A percentile compares a stretch with the other conserved stretches of the same genome.
Conservation (phyloP, 2,797 vertebrate genomes). For the Ptychadena robeensis region DNA sequence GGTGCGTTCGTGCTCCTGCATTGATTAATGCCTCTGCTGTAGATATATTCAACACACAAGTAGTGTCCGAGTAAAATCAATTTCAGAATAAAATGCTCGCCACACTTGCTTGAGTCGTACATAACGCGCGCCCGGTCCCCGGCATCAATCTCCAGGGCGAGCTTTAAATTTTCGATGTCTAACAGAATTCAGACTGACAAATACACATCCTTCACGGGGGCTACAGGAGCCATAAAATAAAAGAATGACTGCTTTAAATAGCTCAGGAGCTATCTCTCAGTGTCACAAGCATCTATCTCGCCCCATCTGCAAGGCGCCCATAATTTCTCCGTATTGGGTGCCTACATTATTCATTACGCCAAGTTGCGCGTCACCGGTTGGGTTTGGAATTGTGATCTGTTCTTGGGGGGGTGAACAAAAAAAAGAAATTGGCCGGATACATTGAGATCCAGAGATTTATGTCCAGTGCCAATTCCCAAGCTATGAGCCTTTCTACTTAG, state of each 20-base stretch:
- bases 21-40: conserved; percentile 60
- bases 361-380: conserved; percentile 61
- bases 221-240: conserved; percentile 43
- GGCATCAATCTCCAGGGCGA: conserved; percentile 37
- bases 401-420: background rate
- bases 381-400: conserved; percentile 8
- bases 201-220: conserved; percentile 45
- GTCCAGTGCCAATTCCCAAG: conserved; percentile 14
- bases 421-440: background rate
- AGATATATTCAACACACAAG: conserved; percentile 55
- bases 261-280: conserved; percentile 29
- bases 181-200: conserved; percentile 46
- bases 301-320: conserved; percentile 55
- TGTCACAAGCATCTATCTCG: conserved; percentile 62
- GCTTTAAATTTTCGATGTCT: conserved; percentile 36
- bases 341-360: conserved; percentile 57
- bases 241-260: conserved; percentile 49
- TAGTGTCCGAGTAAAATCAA: conserved; percentile 62
- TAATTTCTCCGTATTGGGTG: conserved; percentile 41
- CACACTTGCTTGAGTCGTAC: conserved; percentile 53
- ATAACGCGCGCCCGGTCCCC: conserved; percentile 35
- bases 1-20: conserved; percentile 21
- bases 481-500: conserved; percentile 11
- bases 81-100: conserved; percentile 57
- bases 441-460: conserved; percentile 35